phyloP scores from a whole-genome alignment of 2,113 vertebrate species.

The Damaliscus lunatus region DNA sequence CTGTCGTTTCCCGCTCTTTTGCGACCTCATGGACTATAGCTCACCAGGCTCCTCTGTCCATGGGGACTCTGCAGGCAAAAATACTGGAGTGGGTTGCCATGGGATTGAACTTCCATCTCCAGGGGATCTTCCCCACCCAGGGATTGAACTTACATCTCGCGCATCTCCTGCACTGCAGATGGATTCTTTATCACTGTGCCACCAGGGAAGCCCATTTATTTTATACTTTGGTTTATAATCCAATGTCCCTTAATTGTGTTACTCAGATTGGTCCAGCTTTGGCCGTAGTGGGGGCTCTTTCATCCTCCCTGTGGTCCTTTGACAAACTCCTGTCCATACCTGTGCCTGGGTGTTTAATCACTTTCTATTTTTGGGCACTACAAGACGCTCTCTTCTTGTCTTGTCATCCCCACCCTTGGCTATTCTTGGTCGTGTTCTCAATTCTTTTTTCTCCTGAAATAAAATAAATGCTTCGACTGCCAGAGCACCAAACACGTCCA shows the following conservation, averaged over 20 bases:
- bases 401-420: background rate
- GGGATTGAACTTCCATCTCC: background rate
- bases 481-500: accelerated
- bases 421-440: background rate
- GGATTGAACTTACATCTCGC: background rate
- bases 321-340: accelerated
- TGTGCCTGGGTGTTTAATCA: background rate
- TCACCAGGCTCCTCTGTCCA: background rate
- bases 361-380: background rate
- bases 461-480: background rate
- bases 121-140: background rate
- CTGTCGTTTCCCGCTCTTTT: background rate
- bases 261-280: background rate
- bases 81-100: background rate
- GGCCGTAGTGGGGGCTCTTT: accelerated
- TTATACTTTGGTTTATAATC: background rate
- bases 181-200: background rate
- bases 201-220: background rate
- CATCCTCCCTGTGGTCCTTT: background rate
- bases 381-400: background rate
- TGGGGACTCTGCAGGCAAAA: background rate
- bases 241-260: background rate
- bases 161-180: background rate
- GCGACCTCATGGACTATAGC: background rate
- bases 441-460: background rate